These are phyloP conservation scores for Esperia sulphurella DNA, from an alignment of 2,888 invertebrate genomes.

Conservation along the genomic window DNA sequence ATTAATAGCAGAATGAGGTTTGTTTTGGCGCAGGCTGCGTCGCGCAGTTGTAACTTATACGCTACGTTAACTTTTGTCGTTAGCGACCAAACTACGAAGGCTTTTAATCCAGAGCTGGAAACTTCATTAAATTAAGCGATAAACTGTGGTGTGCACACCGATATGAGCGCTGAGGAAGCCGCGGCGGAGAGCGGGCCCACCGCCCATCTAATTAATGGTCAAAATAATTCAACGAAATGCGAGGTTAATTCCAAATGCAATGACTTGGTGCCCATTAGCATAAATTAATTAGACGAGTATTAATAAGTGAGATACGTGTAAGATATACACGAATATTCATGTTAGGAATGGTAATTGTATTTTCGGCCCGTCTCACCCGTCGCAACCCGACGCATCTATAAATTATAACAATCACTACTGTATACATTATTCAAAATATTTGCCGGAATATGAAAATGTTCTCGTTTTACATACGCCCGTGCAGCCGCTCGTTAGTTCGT, in stretches of 20 bases:
- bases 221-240: slow-evolving; percentile 4
- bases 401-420: slow-evolving; percentile 6
- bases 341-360: slow-evolving; percentile 10
- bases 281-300: slow-evolving; percentile 17
- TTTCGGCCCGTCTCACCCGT: slow-evolving; percentile 1
- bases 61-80: slow-evolving; percentile 13
- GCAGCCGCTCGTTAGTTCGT: neutral
- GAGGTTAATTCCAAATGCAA: slow-evolving; percentile 1
- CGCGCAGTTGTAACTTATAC: slow-evolving; percentile 2
- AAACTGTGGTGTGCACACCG: slow-evolving; percentile 2
- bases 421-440: slow-evolving; percentile 3
- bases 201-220: slow-evolving; percentile 3
- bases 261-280: slow-evolving; percentile 9
- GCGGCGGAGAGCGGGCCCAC: neutral
- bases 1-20: neutral
- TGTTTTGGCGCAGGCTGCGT: neutral
- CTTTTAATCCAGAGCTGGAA: neutral
- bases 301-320: slow-evolving; percentile 11
- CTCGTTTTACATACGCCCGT: neutral
- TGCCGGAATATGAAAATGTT: neutral
- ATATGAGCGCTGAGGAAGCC: slow-evolving; percentile 1
- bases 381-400: neutral
- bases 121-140: slow-evolving; percentile 6
- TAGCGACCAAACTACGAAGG: slow-evolving; percentile 5
- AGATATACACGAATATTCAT: slow-evolving; percentile 14